Evolutionary conservation across 2,888 invertebrate genomes (phyloP), one percentile per base, ranked within the genome.

Genomic region (Hylaea fasciaria): DNA sequence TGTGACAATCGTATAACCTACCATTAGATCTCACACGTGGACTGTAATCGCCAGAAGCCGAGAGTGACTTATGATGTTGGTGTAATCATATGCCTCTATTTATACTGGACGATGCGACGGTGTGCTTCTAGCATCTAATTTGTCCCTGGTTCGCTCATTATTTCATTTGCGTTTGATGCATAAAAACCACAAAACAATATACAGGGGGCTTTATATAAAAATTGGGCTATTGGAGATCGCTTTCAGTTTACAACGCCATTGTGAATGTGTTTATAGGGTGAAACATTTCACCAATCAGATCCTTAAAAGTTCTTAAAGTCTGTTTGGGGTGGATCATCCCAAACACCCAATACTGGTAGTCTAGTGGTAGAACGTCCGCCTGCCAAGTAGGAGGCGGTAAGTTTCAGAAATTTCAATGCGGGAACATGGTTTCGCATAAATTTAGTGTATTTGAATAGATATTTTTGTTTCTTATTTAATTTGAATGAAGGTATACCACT

Each of bases 91-190:
- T 78, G 68, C 73, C 70, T 68, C 78, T 87, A 83, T 90, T 81
- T 91, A 91, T 89, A 88, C 76, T 72, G 59, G 71, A 44, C 65
- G 69, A 57, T 37, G 12, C 32, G 70, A 61, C 70, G 69, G 70
- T 68, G 74, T 73, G 72, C 72, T 77, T 74, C 65, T 76, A 85
- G 78, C 83, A 79, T 88, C 85, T 89, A 87, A 89, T 87, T 86
- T 87, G 81, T 77, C 80, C 80, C 80, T 81, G 76, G 72, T 75
- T 71, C 62, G 74, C 78, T 82, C 77, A 83, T 84, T 83, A 85
- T 81, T 78, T 80, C 75, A 77, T 80, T 75, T 77, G 74, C 78
- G 76, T 77, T 75, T 69, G 75, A 79, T 78, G 83, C 75, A 80
- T 81, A 81, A 84, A 83, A 78, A 76, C 76, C 53, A 66, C 69